Conservation (phyloP, 1,140 invertebrate genomes). For the Euwallacea fornicatus region DNA sequence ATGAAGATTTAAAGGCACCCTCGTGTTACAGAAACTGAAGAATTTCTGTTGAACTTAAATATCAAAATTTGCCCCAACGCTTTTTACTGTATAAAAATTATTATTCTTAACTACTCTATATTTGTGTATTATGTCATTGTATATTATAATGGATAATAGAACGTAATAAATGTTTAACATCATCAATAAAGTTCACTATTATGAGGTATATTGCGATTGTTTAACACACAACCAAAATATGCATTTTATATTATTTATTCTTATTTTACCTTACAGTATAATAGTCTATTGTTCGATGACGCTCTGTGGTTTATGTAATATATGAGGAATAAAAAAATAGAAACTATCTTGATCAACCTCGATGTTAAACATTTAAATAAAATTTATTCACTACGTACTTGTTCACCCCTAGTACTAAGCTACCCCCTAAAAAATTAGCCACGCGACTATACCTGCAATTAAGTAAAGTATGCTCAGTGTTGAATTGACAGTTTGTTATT, state of each 20-base stretch:
- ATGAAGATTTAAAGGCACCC: slow-evolving; percentile 40
- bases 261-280: slow-evolving; percentile 19
- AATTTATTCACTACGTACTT: slow-evolving; percentile 25
- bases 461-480: no score
- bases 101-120: slow-evolving; percentile 13
- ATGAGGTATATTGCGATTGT: slow-evolving; percentile 42
- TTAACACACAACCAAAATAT: slow-evolving; percentile 41
- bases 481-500: no score
- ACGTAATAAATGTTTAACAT: slow-evolving; percentile 50
- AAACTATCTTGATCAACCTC: slow-evolving; percentile 32
- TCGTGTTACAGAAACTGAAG: slow-evolving; percentile 36
- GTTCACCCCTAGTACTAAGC: slow-evolving; percentile 16
- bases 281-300: slow-evolving; percentile 37
- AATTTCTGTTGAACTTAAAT: slow-evolving; percentile 34
- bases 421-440: slow-evolving; percentile 14
- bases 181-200: slow-evolving; percentile 35
- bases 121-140: background rate
- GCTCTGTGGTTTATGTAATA: slow-evolving; percentile 39
- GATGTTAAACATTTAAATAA: slow-evolving; percentile 51
- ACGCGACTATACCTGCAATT: slow-evolving; percentile 4
- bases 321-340: slow-evolving; percentile 46
- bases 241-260: slow-evolving; percentile 10
- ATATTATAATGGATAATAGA: slow-evolving; percentile 9
- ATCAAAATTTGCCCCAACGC: slow-evolving; percentile 38
- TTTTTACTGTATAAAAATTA: slow-evolving; percentile 39